These are phyloP conservation scores for Andrena bucephala DNA, from an alignment of 2,888 invertebrate species.

Conservation along the genomic window DNA sequence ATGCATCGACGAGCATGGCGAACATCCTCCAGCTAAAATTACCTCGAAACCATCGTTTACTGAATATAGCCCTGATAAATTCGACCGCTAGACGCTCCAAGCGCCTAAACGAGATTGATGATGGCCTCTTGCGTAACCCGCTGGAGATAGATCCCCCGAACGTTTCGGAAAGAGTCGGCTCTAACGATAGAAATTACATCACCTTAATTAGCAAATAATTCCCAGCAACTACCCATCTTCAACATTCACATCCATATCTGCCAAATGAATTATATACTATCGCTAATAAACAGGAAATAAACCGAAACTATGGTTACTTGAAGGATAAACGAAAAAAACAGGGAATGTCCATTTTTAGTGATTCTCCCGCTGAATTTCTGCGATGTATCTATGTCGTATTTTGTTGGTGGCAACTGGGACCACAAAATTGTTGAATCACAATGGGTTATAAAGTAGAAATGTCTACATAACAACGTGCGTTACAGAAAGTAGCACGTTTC, in stretches of 20 bases:
- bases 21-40: neutral
- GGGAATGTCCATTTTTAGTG: too few species aligned
- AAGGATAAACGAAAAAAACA: too few species aligned
- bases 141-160: constrained; percentile 11
- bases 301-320: too few species aligned
- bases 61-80: neutral
- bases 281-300: neutral
- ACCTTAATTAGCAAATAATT: neutral
- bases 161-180: constrained; percentile 5
- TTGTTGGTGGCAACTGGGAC: too few species aligned
- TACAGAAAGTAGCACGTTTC: too few species aligned
- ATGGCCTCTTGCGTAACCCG: constrained; percentile 6
- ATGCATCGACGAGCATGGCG: neutral
- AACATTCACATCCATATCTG: neutral
- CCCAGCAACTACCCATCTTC: neutral
- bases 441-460: too few species aligned
- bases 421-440: too few species aligned
- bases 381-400: too few species aligned
- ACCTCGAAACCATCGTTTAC: neutral
- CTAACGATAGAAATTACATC: constrained; percentile 2
- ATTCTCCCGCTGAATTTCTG: too few species aligned
- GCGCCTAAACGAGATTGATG: constrained; percentile 14
- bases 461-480: too few species aligned
- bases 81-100: neutral
- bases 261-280: neutral